These are phyloP conservation scores for Hippocampus guttulatus DNA, from an alignment of 2,113 vertebrate genomes.

Conservation along the genomic window DNA sequence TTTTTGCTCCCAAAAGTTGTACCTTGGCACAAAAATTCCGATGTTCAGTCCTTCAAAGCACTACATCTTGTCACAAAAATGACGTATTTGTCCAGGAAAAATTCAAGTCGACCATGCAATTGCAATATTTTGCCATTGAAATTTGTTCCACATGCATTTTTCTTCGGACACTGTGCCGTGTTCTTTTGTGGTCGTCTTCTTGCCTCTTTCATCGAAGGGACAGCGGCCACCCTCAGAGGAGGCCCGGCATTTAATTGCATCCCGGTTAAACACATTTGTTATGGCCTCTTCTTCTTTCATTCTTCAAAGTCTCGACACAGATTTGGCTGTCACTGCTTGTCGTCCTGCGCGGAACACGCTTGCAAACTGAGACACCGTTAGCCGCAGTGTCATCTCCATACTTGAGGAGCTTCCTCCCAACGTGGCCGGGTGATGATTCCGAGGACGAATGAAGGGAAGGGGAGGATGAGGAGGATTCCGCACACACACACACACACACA, in stretches of 20 bases:
- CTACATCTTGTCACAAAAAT: too few species aligned
- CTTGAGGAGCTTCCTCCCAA: background rate
- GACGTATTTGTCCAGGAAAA: background rate
- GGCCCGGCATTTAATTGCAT: background rate
- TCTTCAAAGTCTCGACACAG: background rate
- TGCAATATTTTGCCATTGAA: background rate
- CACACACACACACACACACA: background rate
- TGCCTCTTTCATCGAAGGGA: background rate
- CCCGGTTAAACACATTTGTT: background rate
- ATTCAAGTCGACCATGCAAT: background rate
- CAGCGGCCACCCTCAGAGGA: background rate
- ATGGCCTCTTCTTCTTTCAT: background rate
- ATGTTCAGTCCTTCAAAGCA: too few species aligned
- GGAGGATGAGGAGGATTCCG: conserved; percentile 1
- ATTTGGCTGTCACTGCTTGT: background rate
- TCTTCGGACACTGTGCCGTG: too few species aligned
- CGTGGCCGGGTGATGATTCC: background rate
- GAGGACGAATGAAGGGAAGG: conserved; percentile 24
- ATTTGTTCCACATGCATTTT: too few species aligned
- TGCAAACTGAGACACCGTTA: background rate
- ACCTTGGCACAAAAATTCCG: too few species aligned
- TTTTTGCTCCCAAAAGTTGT: too few species aligned
- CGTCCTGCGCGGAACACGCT: background rate
- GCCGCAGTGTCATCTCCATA: background rate
- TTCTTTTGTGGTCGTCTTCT: background rate